These are phyloP conservation scores for Tauraco hartlaubi DNA, from an alignment of 2,797 vertebrate species.

Conservation along the genomic window DNA sequence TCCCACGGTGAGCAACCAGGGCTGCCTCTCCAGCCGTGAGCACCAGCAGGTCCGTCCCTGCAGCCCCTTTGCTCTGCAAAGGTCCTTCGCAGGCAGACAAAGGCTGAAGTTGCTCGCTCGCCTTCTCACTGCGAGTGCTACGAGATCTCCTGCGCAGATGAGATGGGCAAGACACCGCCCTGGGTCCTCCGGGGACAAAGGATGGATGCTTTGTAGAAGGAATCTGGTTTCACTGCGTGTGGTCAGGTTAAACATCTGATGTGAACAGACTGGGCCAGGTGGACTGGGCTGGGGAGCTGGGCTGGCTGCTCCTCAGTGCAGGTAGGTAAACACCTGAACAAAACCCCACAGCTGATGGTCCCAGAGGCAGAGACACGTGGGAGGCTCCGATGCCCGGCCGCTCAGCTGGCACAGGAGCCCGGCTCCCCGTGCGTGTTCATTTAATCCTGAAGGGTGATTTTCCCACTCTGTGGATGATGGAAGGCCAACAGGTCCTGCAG, in stretches of 20 bases:
- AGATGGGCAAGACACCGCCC: not conserved
- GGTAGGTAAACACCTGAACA: not conserved
- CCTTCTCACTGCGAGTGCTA: not conserved
- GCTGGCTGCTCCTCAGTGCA: not conserved
- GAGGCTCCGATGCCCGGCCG: not conserved
- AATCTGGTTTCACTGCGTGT: not conserved
- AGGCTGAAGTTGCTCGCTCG: not conserved
- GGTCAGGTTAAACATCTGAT: not conserved
- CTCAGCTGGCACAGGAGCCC: not conserved
- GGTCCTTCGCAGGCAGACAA: not conserved
- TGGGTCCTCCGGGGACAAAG: not conserved
- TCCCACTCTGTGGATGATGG: fast-evolving
- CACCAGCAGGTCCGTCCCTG: not conserved
- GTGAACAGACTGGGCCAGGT: not conserved
- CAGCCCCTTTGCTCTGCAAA: not conserved
- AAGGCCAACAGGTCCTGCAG: not conserved
- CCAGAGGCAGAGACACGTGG: not conserved
- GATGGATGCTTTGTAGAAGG: not conserved
- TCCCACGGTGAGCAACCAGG: not conserved
- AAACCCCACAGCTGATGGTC: not conserved
- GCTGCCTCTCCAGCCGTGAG: not conserved
- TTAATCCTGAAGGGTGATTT: not conserved
- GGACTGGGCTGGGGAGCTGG: not conserved
- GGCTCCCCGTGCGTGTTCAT: fast-evolving
- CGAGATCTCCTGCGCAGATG: not conserved